phyloP scores from a whole-genome alignment of 2,888 invertebrate species.

The Apamea sordens region DNA sequence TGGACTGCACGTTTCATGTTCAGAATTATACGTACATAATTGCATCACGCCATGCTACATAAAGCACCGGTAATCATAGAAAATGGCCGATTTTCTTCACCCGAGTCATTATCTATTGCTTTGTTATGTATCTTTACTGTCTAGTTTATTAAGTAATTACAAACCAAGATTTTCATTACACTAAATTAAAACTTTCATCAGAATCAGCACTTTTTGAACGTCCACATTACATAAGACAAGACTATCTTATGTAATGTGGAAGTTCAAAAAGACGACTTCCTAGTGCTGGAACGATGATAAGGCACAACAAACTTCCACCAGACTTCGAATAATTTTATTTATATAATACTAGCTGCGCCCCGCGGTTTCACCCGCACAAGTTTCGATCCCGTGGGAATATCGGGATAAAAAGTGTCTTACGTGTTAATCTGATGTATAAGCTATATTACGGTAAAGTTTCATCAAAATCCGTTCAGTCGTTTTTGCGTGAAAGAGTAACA shows the following conservation, averaged over 20 bases:
- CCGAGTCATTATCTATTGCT: slow-evolving; percentile 44
- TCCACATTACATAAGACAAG: too few relatives aligned
- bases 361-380: too few relatives aligned
- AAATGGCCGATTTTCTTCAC: slow-evolving; percentile 57
- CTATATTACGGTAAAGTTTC: too few relatives aligned
- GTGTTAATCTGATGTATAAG: too few relatives aligned
- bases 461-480: too few relatives aligned
- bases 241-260: too few relatives aligned
- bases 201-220: neutral
- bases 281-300: neutral
- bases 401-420: too few relatives aligned
- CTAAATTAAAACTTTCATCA: neutral
- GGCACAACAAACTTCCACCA: neutral
- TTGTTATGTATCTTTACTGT: slow-evolving; percentile 32
- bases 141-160: slow-evolving; percentile 24
- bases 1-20: slow-evolving; percentile 46
- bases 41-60: slow-evolving; percentile 56
- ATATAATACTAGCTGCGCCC: too few relatives aligned
- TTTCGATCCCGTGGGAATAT: too few relatives aligned
- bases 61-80: slow-evolving; percentile 60
- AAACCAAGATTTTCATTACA: neutral
- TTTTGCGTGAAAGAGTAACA: too few relatives aligned
- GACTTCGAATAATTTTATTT: neutral
- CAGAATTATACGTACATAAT: slow-evolving; percentile 52
- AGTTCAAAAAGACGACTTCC: neutral